Percentiles rank a stretch among this genome's conserved stretches.
Conservation (phyloP, 1,140 invertebrate genomes). For the Coelopa frigida region DNA sequence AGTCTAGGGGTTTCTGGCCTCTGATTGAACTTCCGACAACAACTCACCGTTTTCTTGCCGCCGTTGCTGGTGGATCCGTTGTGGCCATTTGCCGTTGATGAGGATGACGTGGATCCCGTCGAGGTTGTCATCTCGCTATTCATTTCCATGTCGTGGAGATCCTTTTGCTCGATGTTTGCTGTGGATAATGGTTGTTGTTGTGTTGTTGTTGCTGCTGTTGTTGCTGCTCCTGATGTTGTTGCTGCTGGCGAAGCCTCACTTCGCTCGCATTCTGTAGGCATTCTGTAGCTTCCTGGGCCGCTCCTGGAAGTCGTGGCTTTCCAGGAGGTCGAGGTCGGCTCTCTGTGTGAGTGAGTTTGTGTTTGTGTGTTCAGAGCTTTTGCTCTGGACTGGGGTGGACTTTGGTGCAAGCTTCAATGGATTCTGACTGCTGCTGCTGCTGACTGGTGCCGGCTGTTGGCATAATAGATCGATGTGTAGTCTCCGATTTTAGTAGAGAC, state of each 20-base stretch:
- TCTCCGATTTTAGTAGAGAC: too few relatives aligned
- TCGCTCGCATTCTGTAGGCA: slow-evolving; percentile 18
- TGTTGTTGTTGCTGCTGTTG: slow-evolving; percentile 8
- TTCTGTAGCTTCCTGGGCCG: not conserved
- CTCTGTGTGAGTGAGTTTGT: too few relatives aligned
- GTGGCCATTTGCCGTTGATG: slow-evolving; percentile 4
- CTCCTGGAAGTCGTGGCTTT: too few relatives aligned
- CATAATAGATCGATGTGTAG: too few relatives aligned
- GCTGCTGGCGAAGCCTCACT: slow-evolving; percentile 6
- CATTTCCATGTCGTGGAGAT: slow-evolving; percentile 11
- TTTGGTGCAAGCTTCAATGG: too few relatives aligned
- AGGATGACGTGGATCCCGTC: slow-evolving; percentile 10
- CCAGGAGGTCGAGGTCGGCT: too few relatives aligned
- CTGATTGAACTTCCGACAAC: too few relatives aligned
- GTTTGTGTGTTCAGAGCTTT: too few relatives aligned
- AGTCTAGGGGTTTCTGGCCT: too few relatives aligned
- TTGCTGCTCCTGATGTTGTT: not conserved
- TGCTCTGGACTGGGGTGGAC: too few relatives aligned
- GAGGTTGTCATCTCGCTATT: slow-evolving; percentile 14
- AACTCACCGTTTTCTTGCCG: slow-evolving; percentile 14
- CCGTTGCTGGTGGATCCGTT: slow-evolving; percentile 8
- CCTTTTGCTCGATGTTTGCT: slow-evolving; percentile 3
- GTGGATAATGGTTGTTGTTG: not conserved
- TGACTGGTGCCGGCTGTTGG: too few relatives aligned
- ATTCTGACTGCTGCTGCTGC: too few relatives aligned